Percentiles rank a stretch among this genome's conserved stretches.
Evolutionary conservation across 2,888 invertebrate genomes (phyloP).

Genomic region (Subacronicta megacephala): DNA sequence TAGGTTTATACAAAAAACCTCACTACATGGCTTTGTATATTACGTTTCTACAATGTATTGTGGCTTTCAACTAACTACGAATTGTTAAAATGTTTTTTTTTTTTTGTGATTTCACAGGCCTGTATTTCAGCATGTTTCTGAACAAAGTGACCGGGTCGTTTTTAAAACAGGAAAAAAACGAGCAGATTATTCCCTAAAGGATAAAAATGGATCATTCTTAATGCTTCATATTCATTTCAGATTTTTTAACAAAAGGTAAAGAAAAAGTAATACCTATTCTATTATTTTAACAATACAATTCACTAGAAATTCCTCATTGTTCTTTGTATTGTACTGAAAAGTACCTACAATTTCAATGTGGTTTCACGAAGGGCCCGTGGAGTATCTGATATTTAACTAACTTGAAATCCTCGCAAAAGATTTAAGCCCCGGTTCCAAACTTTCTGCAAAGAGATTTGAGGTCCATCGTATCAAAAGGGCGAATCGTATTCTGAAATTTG

Average conservation of each 20-base stretch:
- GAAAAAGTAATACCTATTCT: background rate
- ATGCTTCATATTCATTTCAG: background rate
- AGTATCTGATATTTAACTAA: conserved; percentile 58
- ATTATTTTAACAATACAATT: conserved; percentile 4
- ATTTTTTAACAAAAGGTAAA: background rate
- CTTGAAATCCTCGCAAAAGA: conserved; percentile 65
- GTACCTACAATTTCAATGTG: conserved; percentile 41
- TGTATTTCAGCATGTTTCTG: background rate
- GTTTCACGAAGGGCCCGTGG: conserved; percentile 35
- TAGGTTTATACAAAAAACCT: conserved; percentile 12
- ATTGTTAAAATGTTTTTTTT: background rate
- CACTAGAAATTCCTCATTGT: conserved; percentile 24
- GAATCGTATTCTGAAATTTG: conserved; percentile 56
- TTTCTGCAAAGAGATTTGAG: conserved; percentile 65
- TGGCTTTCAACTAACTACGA: conserved; percentile 10
- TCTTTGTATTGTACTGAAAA: conserved; percentile 30
- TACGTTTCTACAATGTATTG: conserved; percentile 3
- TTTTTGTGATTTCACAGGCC: background rate
- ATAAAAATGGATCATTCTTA: background rate
- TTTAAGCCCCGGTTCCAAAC: conserved; percentile 62
- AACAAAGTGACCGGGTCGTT: background rate
- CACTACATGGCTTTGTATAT: conserved; percentile 2
- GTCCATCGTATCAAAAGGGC: conserved; percentile 62
- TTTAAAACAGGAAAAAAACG: background rate
- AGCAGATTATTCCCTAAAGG: no score